These are phyloP conservation scores for Mormyrus iriodes DNA, from an alignment of 2,113 vertebrate species.

Conservation along the genomic window DNA sequence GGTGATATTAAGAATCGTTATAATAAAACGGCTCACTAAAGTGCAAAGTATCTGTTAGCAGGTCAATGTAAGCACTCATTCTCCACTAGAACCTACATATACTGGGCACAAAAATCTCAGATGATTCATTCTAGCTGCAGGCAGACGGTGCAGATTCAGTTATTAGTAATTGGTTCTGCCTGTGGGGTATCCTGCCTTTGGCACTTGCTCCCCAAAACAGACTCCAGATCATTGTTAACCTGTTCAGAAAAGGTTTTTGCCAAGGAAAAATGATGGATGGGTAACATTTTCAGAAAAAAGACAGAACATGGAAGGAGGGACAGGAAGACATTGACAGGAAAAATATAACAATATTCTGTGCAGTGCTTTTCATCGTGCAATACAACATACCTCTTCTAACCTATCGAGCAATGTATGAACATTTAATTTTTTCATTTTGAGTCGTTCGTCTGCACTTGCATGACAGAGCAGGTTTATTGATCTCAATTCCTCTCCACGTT, in stretches of 20 bases:
- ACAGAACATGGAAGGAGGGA: not conserved
- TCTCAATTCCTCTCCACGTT: not conserved
- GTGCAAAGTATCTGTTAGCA: not conserved
- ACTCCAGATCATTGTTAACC: not conserved
- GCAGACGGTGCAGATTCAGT: not conserved
- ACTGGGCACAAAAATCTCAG: not conserved
- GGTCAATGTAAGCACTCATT: not conserved
- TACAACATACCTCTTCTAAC: not conserved
- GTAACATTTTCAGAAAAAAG: not conserved
- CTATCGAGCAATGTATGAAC: not conserved
- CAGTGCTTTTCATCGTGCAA: not conserved
- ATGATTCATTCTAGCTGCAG: not conserved
- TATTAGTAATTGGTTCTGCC: not conserved
- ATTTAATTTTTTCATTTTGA: not conserved
- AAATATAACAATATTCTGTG: not conserved
- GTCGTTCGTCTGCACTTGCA: not conserved
- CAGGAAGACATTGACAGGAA: not conserved
- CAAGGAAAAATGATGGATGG: not conserved
- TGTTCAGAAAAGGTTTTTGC: not conserved
- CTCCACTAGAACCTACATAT: not conserved
- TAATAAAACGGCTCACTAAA: not conserved
- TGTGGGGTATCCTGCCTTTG: not conserved
- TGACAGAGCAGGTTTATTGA: not conserved
- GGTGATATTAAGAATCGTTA: not conserved
- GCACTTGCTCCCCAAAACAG: not conserved